These are phyloP conservation scores for Chaetophractus vellerosus DNA, from an alignment of 2,797 vertebrate species.

Conservation along the genomic window DNA sequence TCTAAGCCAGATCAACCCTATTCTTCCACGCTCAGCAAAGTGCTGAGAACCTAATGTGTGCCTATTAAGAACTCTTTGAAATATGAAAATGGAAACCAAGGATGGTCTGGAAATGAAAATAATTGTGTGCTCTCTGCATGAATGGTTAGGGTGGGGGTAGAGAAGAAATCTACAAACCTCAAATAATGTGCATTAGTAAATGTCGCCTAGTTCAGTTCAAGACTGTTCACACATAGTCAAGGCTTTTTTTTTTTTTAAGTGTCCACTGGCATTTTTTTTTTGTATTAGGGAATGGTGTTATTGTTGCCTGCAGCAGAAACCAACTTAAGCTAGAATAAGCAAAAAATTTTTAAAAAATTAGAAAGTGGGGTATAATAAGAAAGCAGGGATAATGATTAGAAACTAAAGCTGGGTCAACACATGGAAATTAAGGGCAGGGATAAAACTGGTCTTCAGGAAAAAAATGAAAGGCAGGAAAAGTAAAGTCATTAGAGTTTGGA, in stretches of 20 bases:
- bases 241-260: background rate
- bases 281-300: background rate
- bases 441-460: background rate
- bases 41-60: background rate
- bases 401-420: background rate
- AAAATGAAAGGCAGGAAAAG: background rate
- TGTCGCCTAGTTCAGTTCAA: background rate
- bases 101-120: background rate
- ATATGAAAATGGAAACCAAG: constrained; percentile 4
- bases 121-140: background rate
- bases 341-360: background rate
- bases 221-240: background rate
- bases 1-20: background rate
- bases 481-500: background rate
- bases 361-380: background rate
- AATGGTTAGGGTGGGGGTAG: background rate
- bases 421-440: background rate
- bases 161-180: background rate
- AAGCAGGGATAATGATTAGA: background rate
- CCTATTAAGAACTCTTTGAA: background rate
- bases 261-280: background rate
- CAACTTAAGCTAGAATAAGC: background rate
- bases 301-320: background rate
- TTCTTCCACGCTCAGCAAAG: background rate
- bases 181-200: background rate